These are phyloP conservation scores for Passer domesticus DNA, from an alignment of 2,113 vertebrate genomes.

Conservation along the genomic window DNA sequence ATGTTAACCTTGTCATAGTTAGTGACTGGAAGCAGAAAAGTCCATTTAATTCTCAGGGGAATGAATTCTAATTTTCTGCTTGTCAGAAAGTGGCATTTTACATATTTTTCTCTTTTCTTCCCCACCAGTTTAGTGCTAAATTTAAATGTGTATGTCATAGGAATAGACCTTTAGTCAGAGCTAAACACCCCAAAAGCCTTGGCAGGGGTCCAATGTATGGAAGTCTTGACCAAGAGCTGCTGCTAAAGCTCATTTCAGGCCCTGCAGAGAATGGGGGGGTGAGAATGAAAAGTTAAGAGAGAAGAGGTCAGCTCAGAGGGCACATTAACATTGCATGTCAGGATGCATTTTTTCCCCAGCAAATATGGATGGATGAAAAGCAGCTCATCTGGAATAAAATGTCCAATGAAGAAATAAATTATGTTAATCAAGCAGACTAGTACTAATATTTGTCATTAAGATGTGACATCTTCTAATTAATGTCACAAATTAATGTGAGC, in stretches of 20 bases:
- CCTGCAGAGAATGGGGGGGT: not conserved
- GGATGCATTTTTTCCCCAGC: not conserved
- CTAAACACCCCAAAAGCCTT: conserved; percentile 47
- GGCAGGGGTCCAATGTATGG: not conserved
- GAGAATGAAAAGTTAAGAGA: not conserved
- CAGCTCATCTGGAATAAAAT: conserved; percentile 51
- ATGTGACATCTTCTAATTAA: conserved; percentile 40
- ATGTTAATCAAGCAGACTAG: conserved; percentile 32
- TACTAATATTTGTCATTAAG: conserved; percentile 38
- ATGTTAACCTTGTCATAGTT: conserved; percentile 74
- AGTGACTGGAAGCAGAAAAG: conserved; percentile 73
- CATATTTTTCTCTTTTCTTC: conserved; percentile 65
- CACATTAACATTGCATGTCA: conserved; percentile 18
- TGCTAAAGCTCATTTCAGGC: conserved; percentile 9
- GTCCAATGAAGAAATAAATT: conserved; percentile 38
- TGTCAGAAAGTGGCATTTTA: conserved; percentile 74
- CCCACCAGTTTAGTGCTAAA: conserved; percentile 54
- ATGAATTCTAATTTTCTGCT: conserved; percentile 75
- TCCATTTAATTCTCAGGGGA: conserved; percentile 65
- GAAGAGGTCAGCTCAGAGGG: conserved; percentile 22
- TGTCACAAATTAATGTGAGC: not conserved
- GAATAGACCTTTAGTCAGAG: conserved; percentile 50
- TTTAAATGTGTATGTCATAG: conserved; percentile 58
- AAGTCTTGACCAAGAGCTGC: conserved; percentile 39
- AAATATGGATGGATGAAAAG: conserved; percentile 24